A percentile compares a stretch with the other conserved stretches of the same genome.
Evolutionary conservation across 2,113 vertebrate species (phyloP).

Genomic region (Thalassarche chlororhynchos): DNA sequence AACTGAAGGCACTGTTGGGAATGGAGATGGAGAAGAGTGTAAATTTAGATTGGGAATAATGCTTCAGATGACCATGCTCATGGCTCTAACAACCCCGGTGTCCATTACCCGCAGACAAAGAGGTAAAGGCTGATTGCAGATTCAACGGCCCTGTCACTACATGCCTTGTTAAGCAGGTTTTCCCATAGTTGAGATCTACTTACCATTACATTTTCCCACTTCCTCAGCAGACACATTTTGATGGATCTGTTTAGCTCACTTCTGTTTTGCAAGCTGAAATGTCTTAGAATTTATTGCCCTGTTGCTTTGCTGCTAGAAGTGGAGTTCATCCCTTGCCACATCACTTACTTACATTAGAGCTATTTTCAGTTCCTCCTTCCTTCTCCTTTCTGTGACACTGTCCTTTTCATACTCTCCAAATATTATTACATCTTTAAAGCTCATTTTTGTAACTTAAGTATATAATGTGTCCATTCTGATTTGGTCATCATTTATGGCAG

Average conservation of each 20-base stretch:
- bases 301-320: background rate
- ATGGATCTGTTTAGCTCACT: background rate
- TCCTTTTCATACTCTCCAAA: background rate
- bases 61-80: fast-evolving
- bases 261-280: background rate
- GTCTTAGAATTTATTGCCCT: background rate
- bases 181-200: background rate
- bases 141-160: too few species aligned
- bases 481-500: background rate
- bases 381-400: background rate
- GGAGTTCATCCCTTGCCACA: background rate
- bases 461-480: background rate
- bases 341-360: background rate
- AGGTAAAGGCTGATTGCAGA: background rate
- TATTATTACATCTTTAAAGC: background rate
- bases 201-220: fast-evolving
- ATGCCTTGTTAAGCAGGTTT: background rate
- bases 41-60: background rate
- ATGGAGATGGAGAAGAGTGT: background rate
- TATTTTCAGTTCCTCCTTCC: background rate
- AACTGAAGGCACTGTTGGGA: background rate
- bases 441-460: background rate
- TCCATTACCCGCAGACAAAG: fast-evolving
- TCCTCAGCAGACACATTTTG: background rate
- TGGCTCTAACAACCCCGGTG: fast-evolving